These are phyloP conservation scores for Nasonovia ribisnigri DNA, from an alignment of 2,888 invertebrate species.

Conservation along the genomic window DNA sequence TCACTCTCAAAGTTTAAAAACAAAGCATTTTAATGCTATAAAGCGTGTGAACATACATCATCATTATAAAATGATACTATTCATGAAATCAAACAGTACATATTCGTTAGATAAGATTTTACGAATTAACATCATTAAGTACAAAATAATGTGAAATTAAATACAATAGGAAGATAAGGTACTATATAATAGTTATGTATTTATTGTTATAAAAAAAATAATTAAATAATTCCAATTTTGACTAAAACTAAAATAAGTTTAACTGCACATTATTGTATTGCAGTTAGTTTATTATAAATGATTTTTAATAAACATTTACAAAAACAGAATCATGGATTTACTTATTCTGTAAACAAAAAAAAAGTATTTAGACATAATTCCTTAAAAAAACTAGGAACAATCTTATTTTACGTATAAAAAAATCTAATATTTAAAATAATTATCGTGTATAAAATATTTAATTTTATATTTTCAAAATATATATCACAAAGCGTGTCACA, in stretches of 20 bases:
- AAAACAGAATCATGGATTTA: neutral
- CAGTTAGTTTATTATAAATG: neutral
- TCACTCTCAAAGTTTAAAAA: no score
- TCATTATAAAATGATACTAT: no score
- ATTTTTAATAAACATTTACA: neutral
- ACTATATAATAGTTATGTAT: neutral
- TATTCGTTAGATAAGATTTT: neutral
- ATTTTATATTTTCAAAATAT: slow-evolving; percentile 24
- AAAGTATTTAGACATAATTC: slow-evolving; percentile 20
- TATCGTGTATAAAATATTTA: neutral
- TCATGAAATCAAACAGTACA: no score
- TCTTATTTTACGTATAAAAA: slow-evolving; percentile 30
- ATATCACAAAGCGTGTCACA: slow-evolving; percentile 55
- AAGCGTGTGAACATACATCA: no score
- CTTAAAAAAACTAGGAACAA: slow-evolving; percentile 52
- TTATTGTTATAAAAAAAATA: neutral
- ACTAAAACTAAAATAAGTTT: neutral
- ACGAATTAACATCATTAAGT: neutral
- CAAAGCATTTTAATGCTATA: no score
- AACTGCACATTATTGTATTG: neutral
- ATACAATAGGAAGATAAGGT: neutral
- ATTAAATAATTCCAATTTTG: neutral
- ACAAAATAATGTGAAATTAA: neutral
- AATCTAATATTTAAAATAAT: neutral
- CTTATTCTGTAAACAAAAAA: slow-evolving; percentile 13